Evolutionary conservation across 2,888 invertebrate species (phyloP).

Genomic region (Teleogryllus oceanicus): DNA sequence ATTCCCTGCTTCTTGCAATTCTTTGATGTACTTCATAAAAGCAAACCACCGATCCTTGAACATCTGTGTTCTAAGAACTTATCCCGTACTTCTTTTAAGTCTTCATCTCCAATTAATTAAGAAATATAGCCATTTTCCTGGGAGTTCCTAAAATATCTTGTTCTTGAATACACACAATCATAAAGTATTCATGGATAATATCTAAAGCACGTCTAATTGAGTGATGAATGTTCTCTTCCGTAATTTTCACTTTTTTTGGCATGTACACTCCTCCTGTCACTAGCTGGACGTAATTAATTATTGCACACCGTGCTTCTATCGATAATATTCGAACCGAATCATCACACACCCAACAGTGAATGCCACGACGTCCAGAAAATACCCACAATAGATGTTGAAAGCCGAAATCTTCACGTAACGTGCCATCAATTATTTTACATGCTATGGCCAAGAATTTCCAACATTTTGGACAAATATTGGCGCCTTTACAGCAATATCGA

Average conservation of each 20-base stretch:
- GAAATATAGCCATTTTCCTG: constrained; percentile 64
- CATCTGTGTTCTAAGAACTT: constrained; percentile 55
- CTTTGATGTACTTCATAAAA: constrained; percentile 55
- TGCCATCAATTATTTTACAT: neutral
- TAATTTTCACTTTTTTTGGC: neutral
- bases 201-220: constrained; percentile 57
- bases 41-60: constrained; percentile 63
- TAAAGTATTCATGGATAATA: constrained; percentile 73
- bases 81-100: constrained; percentile 55
- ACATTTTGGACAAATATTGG: neutral
- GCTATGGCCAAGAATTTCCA: neutral
- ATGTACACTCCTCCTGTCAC: neutral
- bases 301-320: neutral
- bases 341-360: constrained; percentile 5
- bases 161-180: constrained; percentile 69
- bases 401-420: neutral
- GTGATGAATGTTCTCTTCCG: too few species aligned
- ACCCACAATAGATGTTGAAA: neutral
- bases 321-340: neutral
- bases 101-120: constrained; percentile 71
- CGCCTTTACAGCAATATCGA: neutral
- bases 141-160: constrained; percentile 78
- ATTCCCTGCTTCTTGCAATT: constrained; percentile 55
- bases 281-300: neutral
- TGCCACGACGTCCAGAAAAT: neutral